Percentiles rank a stretch among this genome's conserved stretches.
These are phyloP conservation scores for Peucedramus taeniatus DNA, from an alignment of 2,113 vertebrate genomes.

Conservation along the genomic window DNA sequence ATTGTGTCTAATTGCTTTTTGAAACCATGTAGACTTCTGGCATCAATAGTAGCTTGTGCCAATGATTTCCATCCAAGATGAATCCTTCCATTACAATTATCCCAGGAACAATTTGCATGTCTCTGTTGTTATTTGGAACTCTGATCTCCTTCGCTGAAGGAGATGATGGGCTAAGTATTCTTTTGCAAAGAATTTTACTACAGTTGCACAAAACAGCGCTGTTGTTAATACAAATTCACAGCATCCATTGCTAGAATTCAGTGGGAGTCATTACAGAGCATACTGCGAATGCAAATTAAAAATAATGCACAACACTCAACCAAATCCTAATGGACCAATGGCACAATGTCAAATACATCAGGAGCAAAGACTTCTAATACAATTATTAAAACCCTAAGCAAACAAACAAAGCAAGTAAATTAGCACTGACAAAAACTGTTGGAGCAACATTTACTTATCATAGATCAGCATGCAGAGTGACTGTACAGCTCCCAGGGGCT, in stretches of 20 bases:
- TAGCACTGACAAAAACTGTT: not conserved
- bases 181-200: constrained; percentile 6
- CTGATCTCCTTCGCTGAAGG: not conserved
- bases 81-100: not conserved
- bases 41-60: constrained; percentile 4
- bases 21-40: constrained; percentile 10
- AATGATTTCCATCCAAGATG: not conserved
- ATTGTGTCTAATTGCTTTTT: constrained; percentile 32
- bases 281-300: constrained; percentile 64
- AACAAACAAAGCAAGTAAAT: constrained; percentile 43
- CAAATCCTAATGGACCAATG: constrained; percentile 47
- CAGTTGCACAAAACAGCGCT: not conserved
- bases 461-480: not conserved
- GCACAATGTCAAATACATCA: constrained; percentile 34
- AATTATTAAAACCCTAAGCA: constrained; percentile 10
- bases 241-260: constrained; percentile 34
- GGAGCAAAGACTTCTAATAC: constrained; percentile 40
- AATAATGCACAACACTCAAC: constrained; percentile 8
- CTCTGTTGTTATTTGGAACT: not conserved
- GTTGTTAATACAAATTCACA: constrained; percentile 57
- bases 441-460: not conserved
- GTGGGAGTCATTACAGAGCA: constrained; percentile 41
- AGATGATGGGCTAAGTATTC: not conserved
- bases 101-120: not conserved
- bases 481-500: not conserved